Evolutionary conservation across 1,140 invertebrate species (phyloP).

Genomic region (Laupala kohalensis): DNA sequence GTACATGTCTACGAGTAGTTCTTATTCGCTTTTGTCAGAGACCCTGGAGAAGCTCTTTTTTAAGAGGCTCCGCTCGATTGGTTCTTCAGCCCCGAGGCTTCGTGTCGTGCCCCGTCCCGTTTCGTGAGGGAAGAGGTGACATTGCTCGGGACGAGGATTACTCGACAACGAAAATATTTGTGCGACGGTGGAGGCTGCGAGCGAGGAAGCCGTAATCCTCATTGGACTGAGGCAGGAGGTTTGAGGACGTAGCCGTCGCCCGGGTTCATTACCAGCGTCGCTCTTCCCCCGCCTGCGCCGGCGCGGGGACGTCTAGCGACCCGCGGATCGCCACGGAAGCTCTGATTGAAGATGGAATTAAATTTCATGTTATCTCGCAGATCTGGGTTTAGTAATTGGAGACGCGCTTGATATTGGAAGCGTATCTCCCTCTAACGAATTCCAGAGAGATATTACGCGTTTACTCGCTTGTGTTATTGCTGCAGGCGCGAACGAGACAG

Average conservation of each 20-base stretch:
- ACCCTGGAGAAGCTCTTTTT: too few relatives aligned
- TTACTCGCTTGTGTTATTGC: background rate
- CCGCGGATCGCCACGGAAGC: background rate
- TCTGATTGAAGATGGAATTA: background rate
- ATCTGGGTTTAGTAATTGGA: background rate
- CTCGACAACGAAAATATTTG: background rate
- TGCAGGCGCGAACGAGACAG: background rate
- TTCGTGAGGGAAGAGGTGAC: too few relatives aligned
- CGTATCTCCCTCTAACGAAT: background rate
- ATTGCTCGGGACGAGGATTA: background rate
- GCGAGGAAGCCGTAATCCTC: background rate
- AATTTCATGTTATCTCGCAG: background rate
- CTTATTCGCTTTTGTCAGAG: too few relatives aligned
- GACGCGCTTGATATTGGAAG: background rate
- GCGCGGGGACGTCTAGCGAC: too few relatives aligned
- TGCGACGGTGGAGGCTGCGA: background rate
- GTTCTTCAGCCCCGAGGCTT: too few relatives aligned
- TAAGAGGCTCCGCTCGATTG: too few relatives aligned
- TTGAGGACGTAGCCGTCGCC: too few relatives aligned
- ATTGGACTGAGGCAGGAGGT: background rate
- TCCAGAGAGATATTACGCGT: background rate
- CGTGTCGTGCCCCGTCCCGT: too few relatives aligned
- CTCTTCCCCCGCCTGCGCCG: too few relatives aligned
- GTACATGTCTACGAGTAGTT: too few relatives aligned
- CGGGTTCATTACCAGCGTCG: background rate